These are phyloP conservation scores for Steinernema hermaphroditum DNA, from an alignment of 2,888 invertebrate species.

Conservation along the genomic window DNA sequence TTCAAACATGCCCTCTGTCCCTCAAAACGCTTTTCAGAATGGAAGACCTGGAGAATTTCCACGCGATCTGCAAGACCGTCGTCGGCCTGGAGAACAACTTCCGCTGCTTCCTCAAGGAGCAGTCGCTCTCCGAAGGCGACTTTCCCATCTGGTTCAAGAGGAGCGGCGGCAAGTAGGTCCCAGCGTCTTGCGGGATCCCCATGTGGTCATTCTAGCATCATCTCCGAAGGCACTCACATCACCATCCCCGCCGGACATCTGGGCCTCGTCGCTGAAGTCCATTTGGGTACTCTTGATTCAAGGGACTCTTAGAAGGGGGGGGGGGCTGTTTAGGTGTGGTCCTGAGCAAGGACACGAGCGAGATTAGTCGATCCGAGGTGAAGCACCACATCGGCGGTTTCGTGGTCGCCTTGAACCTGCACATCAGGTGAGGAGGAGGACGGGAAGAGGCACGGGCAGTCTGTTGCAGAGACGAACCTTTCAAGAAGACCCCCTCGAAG, in stretches of 20 bases:
- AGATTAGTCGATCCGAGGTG: constrained; percentile 33
- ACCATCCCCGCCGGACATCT: constrained; percentile 38
- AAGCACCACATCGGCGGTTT: constrained; percentile 36
- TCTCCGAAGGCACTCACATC: constrained; percentile 32
- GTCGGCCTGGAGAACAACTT: constrained; percentile 35
- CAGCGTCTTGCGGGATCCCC: background rate
- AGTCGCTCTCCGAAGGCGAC: background rate
- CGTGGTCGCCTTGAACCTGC: constrained; percentile 34
- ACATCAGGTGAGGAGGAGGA: constrained; percentile 15
- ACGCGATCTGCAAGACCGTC: constrained; percentile 27
- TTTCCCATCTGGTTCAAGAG: constrained; percentile 6
- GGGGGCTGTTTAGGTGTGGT: constrained; percentile 35
- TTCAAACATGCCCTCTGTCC: too few species aligned
- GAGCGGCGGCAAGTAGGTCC: constrained; percentile 7
- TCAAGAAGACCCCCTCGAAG: background rate
- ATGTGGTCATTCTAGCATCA: background rate
- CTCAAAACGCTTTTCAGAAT: background rate
- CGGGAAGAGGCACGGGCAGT: too few species aligned
- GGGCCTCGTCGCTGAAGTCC: constrained; percentile 38
- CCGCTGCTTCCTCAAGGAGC: constrained; percentile 7
- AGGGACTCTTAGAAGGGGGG: too few species aligned
- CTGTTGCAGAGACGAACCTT: constrained; percentile 32
- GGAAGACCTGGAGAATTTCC: background rate
- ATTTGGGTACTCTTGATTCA: constrained; percentile 19
- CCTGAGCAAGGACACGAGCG: constrained; percentile 31